Percentiles rank a stretch among this genome's conserved stretches.
These are phyloP conservation scores for Celastrina argiolus DNA, from an alignment of 2,888 invertebrate genomes.

Conservation along the genomic window DNA sequence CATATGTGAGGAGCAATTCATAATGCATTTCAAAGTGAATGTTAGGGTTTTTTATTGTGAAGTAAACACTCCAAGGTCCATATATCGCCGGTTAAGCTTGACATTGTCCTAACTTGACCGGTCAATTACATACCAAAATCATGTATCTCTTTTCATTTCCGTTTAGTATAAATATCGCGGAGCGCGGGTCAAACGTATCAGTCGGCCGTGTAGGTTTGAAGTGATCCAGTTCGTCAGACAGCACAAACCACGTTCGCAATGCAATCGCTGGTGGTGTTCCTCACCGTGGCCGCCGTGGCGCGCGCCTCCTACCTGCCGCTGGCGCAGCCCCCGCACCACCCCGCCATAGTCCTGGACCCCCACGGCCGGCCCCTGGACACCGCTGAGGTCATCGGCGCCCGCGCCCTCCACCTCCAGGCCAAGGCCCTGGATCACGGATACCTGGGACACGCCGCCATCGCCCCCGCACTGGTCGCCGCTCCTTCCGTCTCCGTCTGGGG, in stretches of 20 bases:
- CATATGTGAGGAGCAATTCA: no score
- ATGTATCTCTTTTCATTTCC: constrained; percentile 51
- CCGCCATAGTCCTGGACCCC: constrained; percentile 52
- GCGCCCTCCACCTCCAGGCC: constrained; percentile 68
- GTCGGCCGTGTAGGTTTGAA: constrained; percentile 57
- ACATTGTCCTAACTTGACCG: constrained; percentile 61
- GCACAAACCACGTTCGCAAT: constrained; percentile 64
- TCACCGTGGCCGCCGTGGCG: constrained; percentile 75
- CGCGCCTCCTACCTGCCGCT: constrained; percentile 65
- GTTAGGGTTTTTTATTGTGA: constrained; percentile 4
- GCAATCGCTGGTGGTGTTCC: constrained; percentile 80
- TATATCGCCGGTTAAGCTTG: constrained; percentile 34
- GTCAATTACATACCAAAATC: constrained; percentile 38
- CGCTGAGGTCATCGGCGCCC: constrained; percentile 69
- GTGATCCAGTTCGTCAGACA: constrained; percentile 55
- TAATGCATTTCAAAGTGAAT: background rate
- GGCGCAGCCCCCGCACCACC: constrained; percentile 64
- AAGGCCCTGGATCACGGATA: constrained; percentile 59
- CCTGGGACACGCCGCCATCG: constrained; percentile 39
- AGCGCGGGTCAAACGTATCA: constrained; percentile 45
- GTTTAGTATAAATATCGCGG: constrained; percentile 65
- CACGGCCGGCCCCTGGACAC: constrained; percentile 72
- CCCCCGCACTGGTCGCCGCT: constrained; percentile 35
- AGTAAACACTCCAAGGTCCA: background rate
- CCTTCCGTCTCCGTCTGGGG: constrained; percentile 34